These are phyloP conservation scores for Pyrgilauda ruficollis DNA, from an alignment of 2,113 vertebrate species.

Conservation along the genomic window DNA sequence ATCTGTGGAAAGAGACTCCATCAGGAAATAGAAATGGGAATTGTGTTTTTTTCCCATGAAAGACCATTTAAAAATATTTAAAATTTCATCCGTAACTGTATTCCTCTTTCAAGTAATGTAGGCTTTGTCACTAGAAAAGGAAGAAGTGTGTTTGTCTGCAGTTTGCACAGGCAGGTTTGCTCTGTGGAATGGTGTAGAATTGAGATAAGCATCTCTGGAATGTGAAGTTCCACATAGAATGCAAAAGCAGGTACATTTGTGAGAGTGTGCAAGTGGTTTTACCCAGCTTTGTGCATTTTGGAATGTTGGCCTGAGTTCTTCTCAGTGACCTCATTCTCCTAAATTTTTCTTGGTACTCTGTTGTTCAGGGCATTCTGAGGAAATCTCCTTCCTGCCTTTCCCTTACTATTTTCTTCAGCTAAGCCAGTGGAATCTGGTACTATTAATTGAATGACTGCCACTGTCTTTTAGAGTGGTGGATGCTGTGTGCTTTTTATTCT, in stretches of 20 bases:
- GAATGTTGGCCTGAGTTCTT: neutral
- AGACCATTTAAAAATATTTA: neutral
- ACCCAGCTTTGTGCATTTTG: neutral
- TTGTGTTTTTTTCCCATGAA: neutral
- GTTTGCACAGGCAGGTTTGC: neutral
- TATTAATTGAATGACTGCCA: neutral
- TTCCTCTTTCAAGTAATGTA: neutral
- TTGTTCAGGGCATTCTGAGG: neutral
- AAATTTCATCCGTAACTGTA: neutral
- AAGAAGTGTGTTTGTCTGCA: neutral
- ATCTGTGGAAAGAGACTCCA: neutral
- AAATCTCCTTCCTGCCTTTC: neutral
- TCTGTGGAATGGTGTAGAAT: no score
- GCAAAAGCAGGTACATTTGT: neutral
- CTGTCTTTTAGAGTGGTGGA: neutral
- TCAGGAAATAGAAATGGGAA: neutral
- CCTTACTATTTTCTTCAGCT: neutral
- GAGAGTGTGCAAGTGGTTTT: neutral
- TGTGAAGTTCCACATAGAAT: fast-evolving
- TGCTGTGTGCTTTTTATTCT: neutral
- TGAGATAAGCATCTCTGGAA: neutral
- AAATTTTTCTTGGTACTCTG: fast-evolving
- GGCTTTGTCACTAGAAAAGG: neutral
- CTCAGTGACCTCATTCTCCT: neutral
- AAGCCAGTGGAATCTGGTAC: neutral